Evolutionary conservation across 2,113 vertebrate genomes (phyloP).

Genomic region (Pteruthius melanotis): DNA sequence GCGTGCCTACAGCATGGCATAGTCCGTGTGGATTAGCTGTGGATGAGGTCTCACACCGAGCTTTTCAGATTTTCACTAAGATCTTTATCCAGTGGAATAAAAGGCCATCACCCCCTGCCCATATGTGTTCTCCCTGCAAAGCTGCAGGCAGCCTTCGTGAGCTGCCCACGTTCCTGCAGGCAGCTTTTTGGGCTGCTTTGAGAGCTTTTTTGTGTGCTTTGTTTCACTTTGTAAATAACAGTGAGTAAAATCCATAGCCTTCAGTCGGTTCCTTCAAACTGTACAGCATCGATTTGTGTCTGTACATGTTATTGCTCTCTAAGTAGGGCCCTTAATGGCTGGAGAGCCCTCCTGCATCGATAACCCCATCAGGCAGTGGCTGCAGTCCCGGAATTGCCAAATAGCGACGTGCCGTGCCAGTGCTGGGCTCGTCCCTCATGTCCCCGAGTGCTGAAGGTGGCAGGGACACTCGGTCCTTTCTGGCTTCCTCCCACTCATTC

Average conservation of each 20-base stretch:
- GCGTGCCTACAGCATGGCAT: neutral
- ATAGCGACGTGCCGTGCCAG: fast-evolving
- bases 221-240: neutral
- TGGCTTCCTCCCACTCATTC: neutral
- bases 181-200: neutral
- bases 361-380: neutral
- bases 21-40: neutral
- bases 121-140: constrained; percentile 28
- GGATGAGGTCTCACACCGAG: neutral
- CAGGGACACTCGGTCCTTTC: neutral
- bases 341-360: neutral
- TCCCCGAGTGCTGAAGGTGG: neutral
- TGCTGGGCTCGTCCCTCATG: neutral
- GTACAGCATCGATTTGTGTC: neutral
- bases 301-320: neutral
- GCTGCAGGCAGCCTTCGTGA: neutral
- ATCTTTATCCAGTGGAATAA: constrained; percentile 37
- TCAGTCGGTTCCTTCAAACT: neutral
- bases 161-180: constrained; percentile 29
- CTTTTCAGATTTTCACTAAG: constrained; percentile 24
- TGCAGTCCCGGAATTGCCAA: neutral
- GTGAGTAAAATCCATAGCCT: neutral
- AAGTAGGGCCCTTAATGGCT: neutral
- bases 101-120: constrained; percentile 38
- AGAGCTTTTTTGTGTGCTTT: neutral